phyloP scores from a whole-genome alignment of 1,140 invertebrate species.

The Rhagoletis pomonella region DNA sequence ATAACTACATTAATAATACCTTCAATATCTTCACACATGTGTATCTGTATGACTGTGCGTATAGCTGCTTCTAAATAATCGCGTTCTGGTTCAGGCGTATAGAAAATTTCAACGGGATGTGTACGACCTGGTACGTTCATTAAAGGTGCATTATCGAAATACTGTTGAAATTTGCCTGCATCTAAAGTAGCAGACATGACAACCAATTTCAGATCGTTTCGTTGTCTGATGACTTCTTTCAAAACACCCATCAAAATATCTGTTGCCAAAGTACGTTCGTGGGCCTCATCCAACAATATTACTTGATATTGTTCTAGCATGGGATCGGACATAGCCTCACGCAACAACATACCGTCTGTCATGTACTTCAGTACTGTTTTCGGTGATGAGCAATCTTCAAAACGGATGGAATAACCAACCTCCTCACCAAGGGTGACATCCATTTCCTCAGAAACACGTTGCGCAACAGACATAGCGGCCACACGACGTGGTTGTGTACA shows the following conservation, averaged over 20 bases:
- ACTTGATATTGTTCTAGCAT: slow-evolving; percentile 97
- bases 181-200: slow-evolving; percentile 99
- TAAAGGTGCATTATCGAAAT: slow-evolving; percentile 98
- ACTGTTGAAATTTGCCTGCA: slow-evolving; percentile 99
- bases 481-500: slow-evolving; percentile 99
- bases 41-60: slow-evolving; percentile 98
- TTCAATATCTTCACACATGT: slow-evolving; percentile 97
- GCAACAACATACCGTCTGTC: slow-evolving; percentile 99
- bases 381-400: slow-evolving; percentile 98
- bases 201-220: slow-evolving; percentile 96
- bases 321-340: slow-evolving; percentile 99
- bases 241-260: slow-evolving; percentile 99
- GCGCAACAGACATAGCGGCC: slow-evolving; percentile 99
- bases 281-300: slow-evolving; percentile 98
- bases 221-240: slow-evolving; percentile 97
- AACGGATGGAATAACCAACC: slow-evolving; percentile 99
- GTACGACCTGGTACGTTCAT: slow-evolving; percentile 99
- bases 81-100: slow-evolving; percentile 98
- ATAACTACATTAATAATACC: slow-evolving; percentile 71
- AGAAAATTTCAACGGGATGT: slow-evolving; percentile 97
- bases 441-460: slow-evolving; percentile 99
- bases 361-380: slow-evolving; percentile 96
- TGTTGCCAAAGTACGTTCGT: slow-evolving; percentile 98
- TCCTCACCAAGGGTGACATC: slow-evolving; percentile 95
- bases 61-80: slow-evolving; percentile 99